Evolutionary conservation across 2,113 vertebrate genomes (phyloP).

Genomic region (Falco punctatus): DNA sequence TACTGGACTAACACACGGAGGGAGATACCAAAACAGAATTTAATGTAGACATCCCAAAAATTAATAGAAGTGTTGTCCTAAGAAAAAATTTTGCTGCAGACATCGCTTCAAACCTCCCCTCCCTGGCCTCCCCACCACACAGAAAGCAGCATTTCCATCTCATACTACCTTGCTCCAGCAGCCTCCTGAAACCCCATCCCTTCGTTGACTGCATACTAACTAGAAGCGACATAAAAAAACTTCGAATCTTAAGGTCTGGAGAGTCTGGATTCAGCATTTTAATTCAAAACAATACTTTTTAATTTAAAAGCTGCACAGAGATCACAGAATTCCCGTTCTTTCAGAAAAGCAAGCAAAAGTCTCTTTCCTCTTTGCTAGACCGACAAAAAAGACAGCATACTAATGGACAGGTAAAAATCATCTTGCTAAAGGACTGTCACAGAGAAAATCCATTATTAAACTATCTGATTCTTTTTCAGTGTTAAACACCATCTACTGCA

Average conservation of each 20-base stretch:
- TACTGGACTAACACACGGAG: constrained; percentile 22
- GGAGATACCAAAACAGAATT: constrained; percentile 6
- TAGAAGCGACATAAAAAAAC: not conserved
- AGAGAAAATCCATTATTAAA: constrained; percentile 22
- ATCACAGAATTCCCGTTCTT: not conserved
- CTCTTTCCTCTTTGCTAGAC: not conserved
- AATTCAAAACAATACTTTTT: not conserved
- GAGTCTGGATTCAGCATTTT: not conserved
- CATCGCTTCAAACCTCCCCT: not conserved
- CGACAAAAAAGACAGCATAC: not conserved
- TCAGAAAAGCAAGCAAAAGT: not conserved
- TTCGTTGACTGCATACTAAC: not conserved
- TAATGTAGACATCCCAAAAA: not conserved
- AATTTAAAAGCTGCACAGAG: not conserved
- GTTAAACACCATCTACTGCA: not conserved
- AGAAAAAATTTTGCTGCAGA: not conserved
- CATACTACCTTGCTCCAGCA: not conserved
- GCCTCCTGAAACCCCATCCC: not conserved
- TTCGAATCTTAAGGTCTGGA: not conserved
- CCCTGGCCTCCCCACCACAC: not conserved
- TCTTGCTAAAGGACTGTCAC: not conserved
- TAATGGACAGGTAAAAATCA: not conserved
- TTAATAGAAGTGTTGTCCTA: not conserved
- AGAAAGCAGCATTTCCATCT: not conserved
- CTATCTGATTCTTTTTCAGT: not conserved